Evolutionary conservation across 2,888 invertebrate species (phyloP), one percentile per base, ranked within the genome.

Genomic region (Pachliopta kotzebuea): DNA sequence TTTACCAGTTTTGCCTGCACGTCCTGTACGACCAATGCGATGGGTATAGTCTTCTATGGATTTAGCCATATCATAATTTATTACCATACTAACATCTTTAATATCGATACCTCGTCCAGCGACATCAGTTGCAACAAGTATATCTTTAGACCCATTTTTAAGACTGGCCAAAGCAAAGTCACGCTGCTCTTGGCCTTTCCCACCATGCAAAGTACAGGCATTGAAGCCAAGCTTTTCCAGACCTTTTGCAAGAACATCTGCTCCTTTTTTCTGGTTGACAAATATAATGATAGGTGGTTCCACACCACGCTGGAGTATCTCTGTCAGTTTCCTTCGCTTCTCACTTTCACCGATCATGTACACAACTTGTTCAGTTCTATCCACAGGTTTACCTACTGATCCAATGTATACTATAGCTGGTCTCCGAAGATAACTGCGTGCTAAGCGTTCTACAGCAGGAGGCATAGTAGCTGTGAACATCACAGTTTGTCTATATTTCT

Each of bases 401-500:
- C 99, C 99, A 71, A 99, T 99, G 82, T 99, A 98, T 0, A 99
- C 99, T 2, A 99, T 97, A 17, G 99, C 98, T 0, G 99, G 99
- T 76, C 99, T 93, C 63, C 99, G 93, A 24, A 99, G 92, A 88
- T 99, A 99, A 37, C 95, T 97, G 69, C 98, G 93, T 0, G 99
- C 99, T 69, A 99, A 90, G 67, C 99, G 93, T 90, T 99, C 99
- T 2, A 99, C 98, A 3, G 99, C 97, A 0, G 99, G 96, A 11
- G 99, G 99, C 99, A 99, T 99, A 70, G 99, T 99, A 4, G 99
- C 99, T 58, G 99, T 99, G 88, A 99, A 99, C 99, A 99, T 99
- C 83, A 99, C 99, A 76, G 99, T 99, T 95, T 99, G 99, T 83
- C 99, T 93, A 85, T 96, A 99, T 85, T 99, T 99, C 84, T 99